Conservation (phyloP, 1,140 invertebrate species). For the Drosophila nebulosa region DNA sequence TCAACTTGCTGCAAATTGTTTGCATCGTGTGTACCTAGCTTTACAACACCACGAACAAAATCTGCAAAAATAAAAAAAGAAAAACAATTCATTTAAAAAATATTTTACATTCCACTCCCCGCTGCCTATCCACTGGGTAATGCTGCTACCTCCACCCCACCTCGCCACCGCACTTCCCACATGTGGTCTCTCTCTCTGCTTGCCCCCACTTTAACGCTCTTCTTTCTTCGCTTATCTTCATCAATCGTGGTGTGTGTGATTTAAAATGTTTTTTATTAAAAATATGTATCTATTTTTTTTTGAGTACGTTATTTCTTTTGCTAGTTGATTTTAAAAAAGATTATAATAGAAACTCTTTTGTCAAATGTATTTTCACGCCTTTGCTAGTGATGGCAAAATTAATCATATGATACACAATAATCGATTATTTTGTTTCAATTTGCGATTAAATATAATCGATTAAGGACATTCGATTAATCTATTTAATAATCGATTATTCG, state of each 20-base stretch:
- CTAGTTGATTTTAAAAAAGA: neutral
- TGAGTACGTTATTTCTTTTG: neutral
- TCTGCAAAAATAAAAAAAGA: constrained; percentile 34
- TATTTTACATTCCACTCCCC: no score
- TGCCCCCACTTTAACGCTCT: neutral
- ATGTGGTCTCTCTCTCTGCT: neutral
- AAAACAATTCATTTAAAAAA: neutral
- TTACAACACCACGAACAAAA: constrained; percentile 60
- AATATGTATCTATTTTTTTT: constrained; percentile 6
- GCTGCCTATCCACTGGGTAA: no score
- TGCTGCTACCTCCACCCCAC: no score
- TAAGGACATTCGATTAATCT: no score
- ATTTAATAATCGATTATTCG: no score
- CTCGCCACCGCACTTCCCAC: neutral
- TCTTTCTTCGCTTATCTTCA: constrained; percentile 13
- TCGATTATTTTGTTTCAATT: no score
- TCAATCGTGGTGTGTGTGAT: constrained; percentile 5
- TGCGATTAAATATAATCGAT: no score
- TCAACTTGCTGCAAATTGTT: no score
- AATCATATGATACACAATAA: no score
- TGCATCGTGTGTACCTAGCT: no score
- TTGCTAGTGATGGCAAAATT: neutral
- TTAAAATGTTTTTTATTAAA: neutral
- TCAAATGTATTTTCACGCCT: neutral
- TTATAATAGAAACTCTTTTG: neutral